These are phyloP conservation scores for Rhabditophanes sp. DNA, from an alignment of 2,888 invertebrate species.

Conservation along the genomic window DNA sequence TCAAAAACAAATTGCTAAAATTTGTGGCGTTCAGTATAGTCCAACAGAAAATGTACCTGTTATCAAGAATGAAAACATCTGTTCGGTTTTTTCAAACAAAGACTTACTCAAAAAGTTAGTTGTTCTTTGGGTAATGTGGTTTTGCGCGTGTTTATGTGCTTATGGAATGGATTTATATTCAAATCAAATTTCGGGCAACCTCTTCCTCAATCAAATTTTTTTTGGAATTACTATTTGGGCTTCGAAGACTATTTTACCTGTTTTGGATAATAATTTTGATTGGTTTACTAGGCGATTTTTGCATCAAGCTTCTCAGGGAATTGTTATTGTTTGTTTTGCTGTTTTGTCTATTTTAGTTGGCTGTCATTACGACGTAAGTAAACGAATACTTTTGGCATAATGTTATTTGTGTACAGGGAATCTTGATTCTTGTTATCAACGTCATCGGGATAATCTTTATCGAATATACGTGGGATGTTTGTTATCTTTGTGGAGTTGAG, in stretches of 20 bases:
- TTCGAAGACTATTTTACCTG: conserved; percentile 26
- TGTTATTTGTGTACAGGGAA: conserved; percentile 19
- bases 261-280: neutral
- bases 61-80: conserved; percentile 20
- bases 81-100: conserved; percentile 14
- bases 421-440: conserved; percentile 30
- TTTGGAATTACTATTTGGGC: conserved; percentile 37
- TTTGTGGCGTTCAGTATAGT: conserved; percentile 29
- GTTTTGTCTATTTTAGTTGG: conserved; percentile 27
- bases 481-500: conserved; percentile 38
- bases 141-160: conserved; percentile 33
- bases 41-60: conserved; percentile 24
- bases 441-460: conserved; percentile 40
- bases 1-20: conserved; percentile 28
- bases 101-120: conserved; percentile 21
- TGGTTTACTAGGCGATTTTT: conserved; percentile 31
- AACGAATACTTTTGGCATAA: conserved; percentile 1
- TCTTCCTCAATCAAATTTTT: conserved; percentile 37
- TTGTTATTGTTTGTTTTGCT: conserved; percentile 35
- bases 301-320: conserved; percentile 34
- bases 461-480: conserved; percentile 43
- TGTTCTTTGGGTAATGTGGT: conserved; percentile 42
- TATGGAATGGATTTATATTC: conserved; percentile 41
- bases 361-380: conserved; percentile 16
- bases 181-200: conserved; percentile 30